These are phyloP conservation scores for Macroramphosus scolopax DNA, from an alignment of 2,797 vertebrate species.

Conservation along the genomic window DNA sequence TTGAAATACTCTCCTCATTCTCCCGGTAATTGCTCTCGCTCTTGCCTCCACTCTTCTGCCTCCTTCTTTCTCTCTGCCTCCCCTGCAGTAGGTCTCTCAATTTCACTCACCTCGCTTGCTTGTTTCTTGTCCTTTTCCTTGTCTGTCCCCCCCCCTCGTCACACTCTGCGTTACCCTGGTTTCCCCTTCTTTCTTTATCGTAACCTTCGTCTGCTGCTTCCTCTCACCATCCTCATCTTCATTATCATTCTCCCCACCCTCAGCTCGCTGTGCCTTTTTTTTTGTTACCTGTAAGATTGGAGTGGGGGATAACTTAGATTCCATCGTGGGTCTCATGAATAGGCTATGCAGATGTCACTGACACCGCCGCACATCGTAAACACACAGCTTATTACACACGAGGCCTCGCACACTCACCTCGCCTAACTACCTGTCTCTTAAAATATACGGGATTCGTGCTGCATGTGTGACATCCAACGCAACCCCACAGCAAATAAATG, in stretches of 20 bases:
- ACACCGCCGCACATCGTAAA: constrained; percentile 63
- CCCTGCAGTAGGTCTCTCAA: constrained; percentile 23
- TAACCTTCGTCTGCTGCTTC: constrained; percentile 30
- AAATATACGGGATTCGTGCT: constrained; percentile 27
- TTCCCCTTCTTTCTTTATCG: constrained; percentile 22
- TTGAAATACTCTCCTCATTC: constrained; percentile 66
- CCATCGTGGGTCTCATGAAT: constrained; percentile 68
- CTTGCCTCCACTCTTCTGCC: constrained; percentile 25
- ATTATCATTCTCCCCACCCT: constrained; percentile 46
- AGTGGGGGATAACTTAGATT: constrained; percentile 60
- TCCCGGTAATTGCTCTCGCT: constrained; percentile 64
- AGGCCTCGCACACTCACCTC: constrained; percentile 24
- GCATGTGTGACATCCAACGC: constrained; percentile 8
- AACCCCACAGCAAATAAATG: constrained; percentile 33
- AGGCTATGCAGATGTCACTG: constrained; percentile 69
- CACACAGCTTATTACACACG: constrained; percentile 44
- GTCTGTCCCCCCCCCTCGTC: constrained; percentile 22
- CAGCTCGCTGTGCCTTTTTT: constrained; percentile 37
- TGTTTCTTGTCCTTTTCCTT: no score
- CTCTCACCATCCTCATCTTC: constrained; percentile 38
- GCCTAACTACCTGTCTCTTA: constrained; percentile 39
- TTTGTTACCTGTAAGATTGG: constrained; percentile 62
- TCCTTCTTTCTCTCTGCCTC: constrained; percentile 17
- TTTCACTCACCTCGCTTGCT: constrained; percentile 41
- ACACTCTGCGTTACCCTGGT: constrained; percentile 11